Evolutionary conservation across 2,888 invertebrate genomes (phyloP).

Genomic region (Sinhomidia bicolor): DNA sequence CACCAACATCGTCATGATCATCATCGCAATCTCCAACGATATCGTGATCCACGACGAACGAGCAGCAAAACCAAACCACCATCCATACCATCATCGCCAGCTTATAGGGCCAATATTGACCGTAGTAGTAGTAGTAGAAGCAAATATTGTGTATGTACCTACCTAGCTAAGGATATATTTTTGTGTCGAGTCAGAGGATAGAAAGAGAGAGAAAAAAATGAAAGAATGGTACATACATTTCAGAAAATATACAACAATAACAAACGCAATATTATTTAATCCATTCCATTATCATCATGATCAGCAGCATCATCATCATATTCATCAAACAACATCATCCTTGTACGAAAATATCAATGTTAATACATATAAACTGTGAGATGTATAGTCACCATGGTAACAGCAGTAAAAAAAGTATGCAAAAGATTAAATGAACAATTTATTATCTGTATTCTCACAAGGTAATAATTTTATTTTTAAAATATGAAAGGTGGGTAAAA

Average conservation of each 20-base stretch:
- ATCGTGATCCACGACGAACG: constrained; percentile 53
- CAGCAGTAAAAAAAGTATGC: not conserved
- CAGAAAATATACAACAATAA: constrained; percentile 21
- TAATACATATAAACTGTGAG: no score
- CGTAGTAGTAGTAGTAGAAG: no score
- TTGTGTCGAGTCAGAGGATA: constrained; percentile 36
- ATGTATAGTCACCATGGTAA: constrained; percentile 1
- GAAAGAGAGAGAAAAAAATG: not conserved
- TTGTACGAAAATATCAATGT: constrained; percentile 1
- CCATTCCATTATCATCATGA: constrained; percentile 44
- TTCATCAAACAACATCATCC: not conserved
- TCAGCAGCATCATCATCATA: not conserved
- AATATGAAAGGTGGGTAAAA: not conserved
- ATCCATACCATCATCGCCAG: constrained; percentile 33
- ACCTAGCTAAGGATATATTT: not conserved
- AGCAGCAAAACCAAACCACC: constrained; percentile 57
- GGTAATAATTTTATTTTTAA: constrained; percentile 15
- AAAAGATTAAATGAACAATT: not conserved
- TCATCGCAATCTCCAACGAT: constrained; percentile 24
- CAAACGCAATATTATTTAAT: constrained; percentile 53
- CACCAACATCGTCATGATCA: constrained; percentile 30
- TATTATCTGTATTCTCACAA: constrained; percentile 8
- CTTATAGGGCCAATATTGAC: constrained; percentile 2
- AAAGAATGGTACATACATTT: constrained; percentile 26
- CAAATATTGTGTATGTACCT: not conserved